phyloP scores from a whole-genome alignment of 2,113 vertebrate genomes.

The Murina feae region DNA sequence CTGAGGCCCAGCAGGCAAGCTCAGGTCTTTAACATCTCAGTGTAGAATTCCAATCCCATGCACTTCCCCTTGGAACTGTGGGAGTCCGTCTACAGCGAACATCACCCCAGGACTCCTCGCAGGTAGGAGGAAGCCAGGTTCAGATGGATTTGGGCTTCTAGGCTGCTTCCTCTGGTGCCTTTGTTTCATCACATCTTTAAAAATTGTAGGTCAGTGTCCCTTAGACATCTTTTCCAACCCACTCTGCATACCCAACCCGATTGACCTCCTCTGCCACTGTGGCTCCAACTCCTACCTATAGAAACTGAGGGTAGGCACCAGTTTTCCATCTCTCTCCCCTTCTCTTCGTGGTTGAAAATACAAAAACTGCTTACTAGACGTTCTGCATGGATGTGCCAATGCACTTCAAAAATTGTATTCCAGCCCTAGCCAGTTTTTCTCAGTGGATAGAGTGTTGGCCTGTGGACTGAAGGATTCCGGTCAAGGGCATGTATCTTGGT shows the following conservation, averaged over 20 bases:
- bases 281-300: neutral
- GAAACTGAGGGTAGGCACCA: neutral
- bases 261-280: neutral
- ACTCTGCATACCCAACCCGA: fast-evolving
- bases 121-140: neutral
- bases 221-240: neutral
- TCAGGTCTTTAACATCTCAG: neutral
- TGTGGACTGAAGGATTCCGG: too few relatives aligned
- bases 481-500: too few relatives aligned
- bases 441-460: too few relatives aligned
- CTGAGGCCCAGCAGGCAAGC: neutral
- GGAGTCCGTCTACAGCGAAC: neutral
- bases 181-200: neutral
- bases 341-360: neutral
- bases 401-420: neutral
- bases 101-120: neutral
- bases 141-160: neutral
- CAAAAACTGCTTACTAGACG: neutral
- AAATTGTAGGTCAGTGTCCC: neutral
- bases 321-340: neutral
- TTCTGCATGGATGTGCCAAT: neutral
- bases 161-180: neutral
- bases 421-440: too few relatives aligned
- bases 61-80: neutral
- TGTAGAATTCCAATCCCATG: neutral